phyloP scores from a whole-genome alignment of 1,140 invertebrate genomes.

The Delia radicum region DNA sequence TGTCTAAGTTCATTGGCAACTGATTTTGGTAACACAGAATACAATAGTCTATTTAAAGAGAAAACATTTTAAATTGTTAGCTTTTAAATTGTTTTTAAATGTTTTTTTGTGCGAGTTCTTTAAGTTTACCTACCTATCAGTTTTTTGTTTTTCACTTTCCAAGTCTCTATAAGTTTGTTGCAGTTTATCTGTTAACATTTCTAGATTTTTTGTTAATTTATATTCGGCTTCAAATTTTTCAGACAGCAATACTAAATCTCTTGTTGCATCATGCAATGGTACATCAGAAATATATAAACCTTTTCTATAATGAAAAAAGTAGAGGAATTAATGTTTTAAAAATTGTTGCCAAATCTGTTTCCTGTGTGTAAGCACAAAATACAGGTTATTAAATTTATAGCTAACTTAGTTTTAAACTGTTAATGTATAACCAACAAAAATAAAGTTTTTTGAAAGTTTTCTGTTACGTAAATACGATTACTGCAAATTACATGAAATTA shows the following conservation, averaged over 20 bases:
- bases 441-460: too few species aligned
- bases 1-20: constrained; percentile 92
- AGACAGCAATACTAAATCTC: constrained; percentile 94
- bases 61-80: constrained; percentile 10
- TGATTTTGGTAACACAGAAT: constrained; percentile 89
- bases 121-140: constrained; percentile 75
- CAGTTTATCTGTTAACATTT: constrained; percentile 93
- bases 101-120: too few species aligned
- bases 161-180: constrained; percentile 93
- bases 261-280: constrained; percentile 93
- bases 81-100: not conserved
- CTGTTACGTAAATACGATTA: too few species aligned
- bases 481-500: too few species aligned
- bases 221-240: constrained; percentile 98
- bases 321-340: constrained; percentile 1
- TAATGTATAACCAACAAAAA: too few species aligned
- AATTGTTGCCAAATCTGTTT: too few species aligned
- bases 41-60: constrained; percentile 70
- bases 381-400: too few species aligned
- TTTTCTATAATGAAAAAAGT: constrained; percentile 60
- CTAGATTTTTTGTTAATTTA: constrained; percentile 93
- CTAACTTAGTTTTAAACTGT: too few species aligned
- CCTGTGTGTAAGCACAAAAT: too few species aligned
- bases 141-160: constrained; percentile 95
- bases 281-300: constrained; percentile 94